A percentile compares a stretch with the other conserved stretches of the same genome.
These are phyloP conservation scores for Apolygus lucorum DNA, from an alignment of 1,140 invertebrate genomes.

Conservation along the genomic window DNA sequence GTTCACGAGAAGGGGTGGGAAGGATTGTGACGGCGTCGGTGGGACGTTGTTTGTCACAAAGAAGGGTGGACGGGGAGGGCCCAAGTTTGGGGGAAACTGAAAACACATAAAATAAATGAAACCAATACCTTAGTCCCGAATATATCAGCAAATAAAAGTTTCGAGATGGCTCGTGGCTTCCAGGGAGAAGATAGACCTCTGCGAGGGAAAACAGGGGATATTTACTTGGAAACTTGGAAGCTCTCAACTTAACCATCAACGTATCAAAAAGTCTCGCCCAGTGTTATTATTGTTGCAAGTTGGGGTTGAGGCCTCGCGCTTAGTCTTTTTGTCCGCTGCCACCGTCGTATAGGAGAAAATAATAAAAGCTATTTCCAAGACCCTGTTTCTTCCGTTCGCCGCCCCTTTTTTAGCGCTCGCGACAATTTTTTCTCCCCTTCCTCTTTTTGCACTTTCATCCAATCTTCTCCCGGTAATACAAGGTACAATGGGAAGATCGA, in stretches of 20 bases:
- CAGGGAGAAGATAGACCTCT: neutral
- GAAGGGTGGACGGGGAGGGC: neutral
- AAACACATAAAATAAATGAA: slow-evolving; percentile 17
- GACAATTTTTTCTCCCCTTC: too few species aligned
- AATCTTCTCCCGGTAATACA: too few species aligned
- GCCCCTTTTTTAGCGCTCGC: too few species aligned
- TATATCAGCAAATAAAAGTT: slow-evolving; percentile 15
- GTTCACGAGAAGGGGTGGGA: too few species aligned
- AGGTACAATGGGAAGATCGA: too few species aligned
- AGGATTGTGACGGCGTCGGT: neutral
- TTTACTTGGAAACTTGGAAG: neutral
- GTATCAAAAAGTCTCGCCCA: neutral
- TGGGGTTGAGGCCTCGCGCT: neutral
- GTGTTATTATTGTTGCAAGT: neutral
- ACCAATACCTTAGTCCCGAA: neutral
- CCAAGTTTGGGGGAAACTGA: neutral
- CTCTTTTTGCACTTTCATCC: too few species aligned
- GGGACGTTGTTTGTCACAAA: slow-evolving; percentile 1
- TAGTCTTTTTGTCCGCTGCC: neutral
- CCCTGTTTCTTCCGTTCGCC: too few species aligned
- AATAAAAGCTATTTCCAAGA: neutral
- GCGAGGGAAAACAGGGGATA: neutral
- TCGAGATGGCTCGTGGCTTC: neutral
- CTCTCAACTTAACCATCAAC: neutral
- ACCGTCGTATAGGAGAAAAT: neutral